Evolutionary conservation across 2,113 vertebrate genomes (phyloP), one percentile per base, ranked within the genome.

Genomic region (Petrocephalus microphthalmus): DNA sequence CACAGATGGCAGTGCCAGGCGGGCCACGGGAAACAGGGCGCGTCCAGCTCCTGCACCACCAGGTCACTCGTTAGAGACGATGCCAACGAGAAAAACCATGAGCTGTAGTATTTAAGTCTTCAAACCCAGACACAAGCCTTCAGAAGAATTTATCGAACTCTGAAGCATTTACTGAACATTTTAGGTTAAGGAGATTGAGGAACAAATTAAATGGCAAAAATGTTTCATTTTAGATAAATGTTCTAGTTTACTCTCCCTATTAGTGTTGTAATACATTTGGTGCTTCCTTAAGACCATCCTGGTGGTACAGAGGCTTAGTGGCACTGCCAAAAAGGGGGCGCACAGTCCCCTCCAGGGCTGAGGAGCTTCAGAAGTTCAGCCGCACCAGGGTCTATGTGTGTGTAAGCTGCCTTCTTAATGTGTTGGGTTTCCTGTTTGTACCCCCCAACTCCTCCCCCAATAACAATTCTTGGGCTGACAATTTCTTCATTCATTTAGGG

Each of bases 1-100:
- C 88, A 49, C 2, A 91, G 92, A 92, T 87, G 92, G 93, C 90
- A 90, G 88, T 89, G 91, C 78, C 3, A 52, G 13, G 90, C 89
- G 53, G 54, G 86, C 71, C 51, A 49, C 89, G 90, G 52, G 90
- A 90, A 92, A 89, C 91, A 92, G 85, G 60, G 91, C 91, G 89
- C 57, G 20, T 88, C 89, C 89, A 90, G 89, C 86, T 88, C 90
- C 86, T 67, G 89, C 52, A 54, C 74, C 87, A 87, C 47, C 56
- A 37, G 64, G 81, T 85, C 51, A 57, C 85, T 86, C 60, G 87
- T 91, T 90, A 90, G n/a, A 83, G 47, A 83, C 2, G 10, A 7
- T 83, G 81, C 81, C 45, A 64, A 25, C 20, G 47, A 86, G 53
- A 29, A 29, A 60, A 84, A 57, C 22, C 47, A 29, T 29, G 15